A percentile compares a stretch with the other conserved stretches of the same genome.
Evolutionary conservation across 2,888 invertebrate genomes (phyloP).

Genomic region (Lutraria lutraria): DNA sequence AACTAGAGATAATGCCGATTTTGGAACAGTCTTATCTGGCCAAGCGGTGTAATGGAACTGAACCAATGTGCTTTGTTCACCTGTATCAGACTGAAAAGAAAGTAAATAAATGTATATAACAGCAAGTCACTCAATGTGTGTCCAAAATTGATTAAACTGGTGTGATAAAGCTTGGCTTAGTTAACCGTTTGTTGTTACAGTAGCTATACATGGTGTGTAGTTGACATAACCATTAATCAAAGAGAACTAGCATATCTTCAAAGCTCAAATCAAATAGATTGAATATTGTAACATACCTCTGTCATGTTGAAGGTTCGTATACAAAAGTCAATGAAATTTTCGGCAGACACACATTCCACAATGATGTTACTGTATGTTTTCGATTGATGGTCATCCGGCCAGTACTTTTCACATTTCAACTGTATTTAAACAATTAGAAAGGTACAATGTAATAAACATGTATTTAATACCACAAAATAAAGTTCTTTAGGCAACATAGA

Average conservation of each 20-base stretch:
- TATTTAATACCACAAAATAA: too few relatives aligned
- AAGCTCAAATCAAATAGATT: too few relatives aligned
- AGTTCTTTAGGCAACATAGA: too few relatives aligned
- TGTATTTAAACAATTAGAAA: conserved; percentile 17
- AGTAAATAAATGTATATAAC: neutral
- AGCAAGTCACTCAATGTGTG: too few relatives aligned
- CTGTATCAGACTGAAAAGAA: neutral
- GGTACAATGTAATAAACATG: neutral
- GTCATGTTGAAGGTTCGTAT: neutral
- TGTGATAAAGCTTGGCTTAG: too few relatives aligned
- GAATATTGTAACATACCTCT: neutral
- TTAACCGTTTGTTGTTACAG: too few relatives aligned
- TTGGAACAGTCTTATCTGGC: conserved; percentile 31
- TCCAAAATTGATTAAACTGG: too few relatives aligned
- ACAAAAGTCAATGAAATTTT: conserved; percentile 31
- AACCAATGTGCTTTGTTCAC: neutral
- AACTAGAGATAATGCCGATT: neutral
- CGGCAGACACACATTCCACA: conserved; percentile 23
- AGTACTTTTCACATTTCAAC: conserved; percentile 48
- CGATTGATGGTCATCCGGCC: conserved; percentile 32
- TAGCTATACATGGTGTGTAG: too few relatives aligned
- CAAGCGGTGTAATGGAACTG: conserved; percentile 33
- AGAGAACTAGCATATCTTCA: too few relatives aligned
- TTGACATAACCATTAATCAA: too few relatives aligned
- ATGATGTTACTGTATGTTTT: conserved; percentile 19